Conservation (phyloP, 2,113 vertebrate genomes). For the Melanotaenia duboulayi region DNA sequence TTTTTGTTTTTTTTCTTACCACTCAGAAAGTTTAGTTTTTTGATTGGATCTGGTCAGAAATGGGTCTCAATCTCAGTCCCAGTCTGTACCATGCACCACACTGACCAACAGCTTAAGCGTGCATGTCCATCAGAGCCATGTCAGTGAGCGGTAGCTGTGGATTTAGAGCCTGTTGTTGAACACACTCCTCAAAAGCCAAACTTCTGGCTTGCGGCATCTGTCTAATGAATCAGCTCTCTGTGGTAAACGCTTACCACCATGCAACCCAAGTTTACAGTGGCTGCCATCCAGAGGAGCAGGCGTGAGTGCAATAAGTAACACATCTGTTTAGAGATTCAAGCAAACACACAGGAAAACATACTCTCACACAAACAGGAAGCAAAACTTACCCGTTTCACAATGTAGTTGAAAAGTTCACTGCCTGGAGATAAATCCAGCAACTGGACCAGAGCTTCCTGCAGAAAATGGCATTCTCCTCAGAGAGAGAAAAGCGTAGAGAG, state of each 20-base stretch:
- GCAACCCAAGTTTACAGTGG: slow-evolving; percentile 41
- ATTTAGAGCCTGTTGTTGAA: slow-evolving; percentile 25
- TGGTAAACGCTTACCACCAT: slow-evolving; percentile 29
- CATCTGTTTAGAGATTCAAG: slow-evolving; percentile 33
- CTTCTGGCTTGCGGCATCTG: slow-evolving; percentile 28
- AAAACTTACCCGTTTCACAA: slow-evolving; percentile 70
- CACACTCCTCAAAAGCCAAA: slow-evolving; percentile 6
- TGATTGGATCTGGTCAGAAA: slow-evolving; percentile 56
- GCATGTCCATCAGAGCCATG: neutral
- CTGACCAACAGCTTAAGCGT: neutral
- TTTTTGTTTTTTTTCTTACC: no score
- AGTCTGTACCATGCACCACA: slow-evolving; percentile 11
- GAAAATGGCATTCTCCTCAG: slow-evolving; percentile 58
- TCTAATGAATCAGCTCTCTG: slow-evolving; percentile 39
- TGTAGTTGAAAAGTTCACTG: slow-evolving; percentile 65
- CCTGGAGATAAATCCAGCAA: slow-evolving; percentile 39
- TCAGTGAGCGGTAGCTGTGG: neutral
- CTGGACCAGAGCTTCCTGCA: slow-evolving; percentile 41
- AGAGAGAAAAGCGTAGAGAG: neutral
- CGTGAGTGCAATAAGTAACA: neutral
- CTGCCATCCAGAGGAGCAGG: slow-evolving; percentile 10
- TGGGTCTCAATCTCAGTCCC: slow-evolving; percentile 54
- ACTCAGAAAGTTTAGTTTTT: slow-evolving; percentile 22
- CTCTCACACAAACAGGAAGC: neutral
- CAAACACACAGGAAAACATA: neutral